A percentile compares a stretch with the other conserved stretches of the same genome.
phyloP scores from a whole-genome alignment of 2,113 vertebrate species.

The Oreochromis spilurus region DNA sequence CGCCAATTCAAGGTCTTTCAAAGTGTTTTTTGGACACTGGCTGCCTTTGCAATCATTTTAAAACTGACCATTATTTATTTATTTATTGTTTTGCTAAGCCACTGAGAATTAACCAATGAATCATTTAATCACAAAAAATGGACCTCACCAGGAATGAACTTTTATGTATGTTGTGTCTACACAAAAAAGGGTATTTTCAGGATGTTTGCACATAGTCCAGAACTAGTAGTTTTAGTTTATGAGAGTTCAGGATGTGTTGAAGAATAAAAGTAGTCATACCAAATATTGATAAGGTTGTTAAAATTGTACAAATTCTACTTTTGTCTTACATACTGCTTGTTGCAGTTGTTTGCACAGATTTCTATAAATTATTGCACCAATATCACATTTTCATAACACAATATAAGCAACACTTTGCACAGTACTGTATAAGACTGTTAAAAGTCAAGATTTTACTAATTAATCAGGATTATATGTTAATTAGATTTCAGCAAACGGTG shows the following conservation, averaged over 20 bases:
- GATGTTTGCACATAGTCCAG: not conserved
- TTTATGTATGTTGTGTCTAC: too few species aligned
- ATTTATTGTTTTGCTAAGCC: too few species aligned
- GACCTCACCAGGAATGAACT: not conserved
- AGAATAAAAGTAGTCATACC: not conserved
- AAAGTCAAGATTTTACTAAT: not conserved
- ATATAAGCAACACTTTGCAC: not conserved
- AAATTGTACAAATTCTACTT: not conserved
- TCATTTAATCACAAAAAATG: too few species aligned
- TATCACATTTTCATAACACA: not conserved
- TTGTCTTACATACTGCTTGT: not conserved
- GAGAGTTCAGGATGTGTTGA: not conserved
- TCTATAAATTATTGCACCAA: not conserved
- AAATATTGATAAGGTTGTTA: not conserved
- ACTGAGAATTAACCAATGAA: too few species aligned
- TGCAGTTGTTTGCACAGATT: not conserved
- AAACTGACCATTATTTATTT: too few species aligned
- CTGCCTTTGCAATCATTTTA: too few species aligned
- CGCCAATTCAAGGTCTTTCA: not conserved
- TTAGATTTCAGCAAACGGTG: not conserved
- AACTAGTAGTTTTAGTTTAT: not conserved
- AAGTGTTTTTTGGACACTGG: too few species aligned
- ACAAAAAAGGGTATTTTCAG: not conserved
- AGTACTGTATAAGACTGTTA: not conserved
- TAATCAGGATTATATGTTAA: not conserved